These are phyloP conservation scores for Caenorhabditis latens DNA, from an alignment of 1,140 invertebrate genomes.

Conservation along the genomic window DNA sequence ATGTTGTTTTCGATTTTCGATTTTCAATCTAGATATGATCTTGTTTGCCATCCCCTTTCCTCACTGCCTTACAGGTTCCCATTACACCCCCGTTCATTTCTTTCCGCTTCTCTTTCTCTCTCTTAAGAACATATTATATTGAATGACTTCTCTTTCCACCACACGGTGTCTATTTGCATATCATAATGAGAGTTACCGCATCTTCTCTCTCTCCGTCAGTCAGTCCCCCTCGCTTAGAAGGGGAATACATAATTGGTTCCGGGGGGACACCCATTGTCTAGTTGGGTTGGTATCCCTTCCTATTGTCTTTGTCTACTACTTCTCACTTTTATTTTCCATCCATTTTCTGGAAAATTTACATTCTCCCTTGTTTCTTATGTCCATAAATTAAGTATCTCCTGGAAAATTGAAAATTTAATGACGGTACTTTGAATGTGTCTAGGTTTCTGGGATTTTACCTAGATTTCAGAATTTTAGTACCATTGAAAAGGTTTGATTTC, in stretches of 20 bases:
- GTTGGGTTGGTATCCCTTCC: background rate
- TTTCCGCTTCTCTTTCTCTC: background rate
- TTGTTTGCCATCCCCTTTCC: background rate
- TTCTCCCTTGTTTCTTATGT: no score
- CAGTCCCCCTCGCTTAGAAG: no score
- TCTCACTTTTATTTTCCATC: no score
- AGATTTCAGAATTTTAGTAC: no score
- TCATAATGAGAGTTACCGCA: conserved; percentile 42
- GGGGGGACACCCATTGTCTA: background rate
- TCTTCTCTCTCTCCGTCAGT: background rate
- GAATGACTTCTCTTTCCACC: background rate
- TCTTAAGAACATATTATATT: no score
- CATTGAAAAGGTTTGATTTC: no score
- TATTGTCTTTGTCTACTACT: background rate
- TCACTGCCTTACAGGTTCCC: background rate
- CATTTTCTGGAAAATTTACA: no score
- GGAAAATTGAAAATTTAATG: no score
- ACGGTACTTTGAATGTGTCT: no score
- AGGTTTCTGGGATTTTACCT: no score
- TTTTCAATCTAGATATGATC: background rate
- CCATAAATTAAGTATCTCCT: no score
- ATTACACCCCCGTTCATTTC: background rate
- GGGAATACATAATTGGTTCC: conserved; percentile 6
- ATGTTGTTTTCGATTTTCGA: background rate
- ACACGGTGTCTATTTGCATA: conserved; percentile 23